Conservation (phyloP, 2,113 vertebrate genomes). For the Bufo gargarizans region DNA sequence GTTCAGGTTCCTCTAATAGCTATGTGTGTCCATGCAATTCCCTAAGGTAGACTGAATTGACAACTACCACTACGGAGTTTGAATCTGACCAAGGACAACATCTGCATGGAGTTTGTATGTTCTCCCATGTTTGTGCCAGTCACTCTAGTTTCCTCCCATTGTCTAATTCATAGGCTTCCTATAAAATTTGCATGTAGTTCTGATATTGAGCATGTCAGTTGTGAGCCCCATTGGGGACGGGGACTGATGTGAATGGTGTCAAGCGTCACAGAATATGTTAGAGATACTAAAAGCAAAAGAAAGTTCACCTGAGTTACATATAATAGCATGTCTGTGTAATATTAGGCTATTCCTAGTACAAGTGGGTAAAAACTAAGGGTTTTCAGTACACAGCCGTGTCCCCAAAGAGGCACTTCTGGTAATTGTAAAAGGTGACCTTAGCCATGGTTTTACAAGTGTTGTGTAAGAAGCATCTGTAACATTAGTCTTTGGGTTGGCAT, state of each 20-base stretch:
- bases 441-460: slow-evolving; percentile 46
- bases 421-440: slow-evolving; percentile 39
- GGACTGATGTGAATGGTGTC: background rate
- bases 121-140: too few relatives aligned
- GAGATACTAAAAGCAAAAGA: background rate
- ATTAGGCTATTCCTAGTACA: background rate
- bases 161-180: too few relatives aligned
- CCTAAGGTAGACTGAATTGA: too few relatives aligned
- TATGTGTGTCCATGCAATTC: too few relatives aligned
- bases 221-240: background rate
- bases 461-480: slow-evolving; percentile 34
- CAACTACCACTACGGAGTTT: too few relatives aligned
- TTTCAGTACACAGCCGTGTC: background rate
- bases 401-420: background rate
- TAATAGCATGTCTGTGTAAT: background rate
- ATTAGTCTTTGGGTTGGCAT: slow-evolving; percentile 45
- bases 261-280: background rate
- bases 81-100: too few relatives aligned
- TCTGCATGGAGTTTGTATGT: too few relatives aligned
- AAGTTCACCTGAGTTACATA: background rate
- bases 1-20: too few relatives aligned
- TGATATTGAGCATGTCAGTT: too few relatives aligned
- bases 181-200: too few relatives aligned
- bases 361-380: background rate
- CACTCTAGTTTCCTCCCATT: too few relatives aligned